Conservation (phyloP, 2,797 vertebrate genomes). For the Channa striata region DNA sequence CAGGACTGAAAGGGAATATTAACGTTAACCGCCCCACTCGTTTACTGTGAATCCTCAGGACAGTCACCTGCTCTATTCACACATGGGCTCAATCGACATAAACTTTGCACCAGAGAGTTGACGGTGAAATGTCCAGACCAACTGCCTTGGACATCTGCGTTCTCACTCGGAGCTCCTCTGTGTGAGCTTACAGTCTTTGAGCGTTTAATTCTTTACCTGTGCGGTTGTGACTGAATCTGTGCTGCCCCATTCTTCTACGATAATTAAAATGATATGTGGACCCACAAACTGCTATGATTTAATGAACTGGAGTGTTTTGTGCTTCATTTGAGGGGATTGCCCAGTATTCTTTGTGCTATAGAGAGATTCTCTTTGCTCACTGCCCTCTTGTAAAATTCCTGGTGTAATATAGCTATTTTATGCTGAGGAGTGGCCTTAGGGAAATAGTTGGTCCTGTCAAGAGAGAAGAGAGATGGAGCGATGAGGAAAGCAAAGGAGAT, state of each 20-base stretch:
- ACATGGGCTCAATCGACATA: too few species aligned
- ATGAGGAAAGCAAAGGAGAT: slow-evolving; percentile 51
- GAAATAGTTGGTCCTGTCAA: slow-evolving; percentile 67
- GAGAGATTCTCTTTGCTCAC: neutral
- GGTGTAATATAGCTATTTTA: slow-evolving; percentile 48
- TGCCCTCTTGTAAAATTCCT: slow-evolving; percentile 30
- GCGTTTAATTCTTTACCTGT: too few species aligned
- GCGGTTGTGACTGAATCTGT: too few species aligned
- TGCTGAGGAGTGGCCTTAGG: slow-evolving; percentile 44
- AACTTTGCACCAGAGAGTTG: too few species aligned
- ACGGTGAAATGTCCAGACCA: too few species aligned
- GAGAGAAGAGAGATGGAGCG: slow-evolving; percentile 49
- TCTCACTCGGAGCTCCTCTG: neutral
- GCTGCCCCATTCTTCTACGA: too few species aligned
- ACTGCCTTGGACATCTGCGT: too few species aligned
- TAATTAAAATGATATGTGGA: slow-evolving; percentile 3
- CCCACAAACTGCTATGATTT: neutral
- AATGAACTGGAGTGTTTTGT: slow-evolving; percentile 3
- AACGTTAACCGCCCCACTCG: too few species aligned
- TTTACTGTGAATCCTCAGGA: too few species aligned
- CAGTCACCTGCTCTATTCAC: too few species aligned
- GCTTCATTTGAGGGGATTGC: slow-evolving; percentile 27
- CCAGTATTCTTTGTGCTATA: slow-evolving; percentile 9
- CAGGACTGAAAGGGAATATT: too few species aligned
- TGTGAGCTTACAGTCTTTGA: neutral